Evolutionary conservation across 2,113 vertebrate genomes (phyloP), one percentile per base, ranked within the genome.

Genomic region (Myiagra hebetior): DNA sequence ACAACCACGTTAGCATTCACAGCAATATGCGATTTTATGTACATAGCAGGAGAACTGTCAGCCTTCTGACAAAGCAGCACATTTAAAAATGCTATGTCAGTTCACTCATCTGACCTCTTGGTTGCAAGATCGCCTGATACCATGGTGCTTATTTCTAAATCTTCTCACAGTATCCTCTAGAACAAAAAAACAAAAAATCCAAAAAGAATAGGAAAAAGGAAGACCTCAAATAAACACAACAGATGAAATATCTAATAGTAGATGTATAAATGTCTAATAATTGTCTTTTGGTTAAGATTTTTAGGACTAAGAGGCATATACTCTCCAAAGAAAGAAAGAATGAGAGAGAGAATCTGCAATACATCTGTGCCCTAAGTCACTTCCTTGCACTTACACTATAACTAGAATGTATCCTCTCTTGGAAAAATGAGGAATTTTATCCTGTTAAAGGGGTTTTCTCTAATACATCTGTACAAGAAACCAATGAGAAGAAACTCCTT

Each of bases 1-100:
- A 97, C 96, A 98, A 96, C 81, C 82, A 96, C 91, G 95, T 98
- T 97, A 97, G 90, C 96, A 98, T 97, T 98, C 96, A 88, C 44
- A 97, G 92, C 95, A 96, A 96, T 95, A 92, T 97, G 93, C 2
- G 64, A 97, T 97, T 97, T 97, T 97, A 98, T 97, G 96, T 96
- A 95, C 87, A 73, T 68, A 90, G 63, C 86, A 95, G 87, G 77
- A 85, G 76, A 92, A 89, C 91, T 98, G 97, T 83, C 98, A 97
- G 74, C 85, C 47, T 77, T 35, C 85, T 93, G 93, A 93, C 74
- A 97, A 97, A 96, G 82, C 28, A 96, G 84, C 87, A 93, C 95
- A 92, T 96, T 96, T 93, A 90, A 92, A 98, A 97, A 92, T 82
- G 96, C 93, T 87, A 63, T 93, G 96, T 97, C 95, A 95, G 91